Conservation (phyloP, 2,888 invertebrate species). For the Brachynemurus nebulosus region DNA sequence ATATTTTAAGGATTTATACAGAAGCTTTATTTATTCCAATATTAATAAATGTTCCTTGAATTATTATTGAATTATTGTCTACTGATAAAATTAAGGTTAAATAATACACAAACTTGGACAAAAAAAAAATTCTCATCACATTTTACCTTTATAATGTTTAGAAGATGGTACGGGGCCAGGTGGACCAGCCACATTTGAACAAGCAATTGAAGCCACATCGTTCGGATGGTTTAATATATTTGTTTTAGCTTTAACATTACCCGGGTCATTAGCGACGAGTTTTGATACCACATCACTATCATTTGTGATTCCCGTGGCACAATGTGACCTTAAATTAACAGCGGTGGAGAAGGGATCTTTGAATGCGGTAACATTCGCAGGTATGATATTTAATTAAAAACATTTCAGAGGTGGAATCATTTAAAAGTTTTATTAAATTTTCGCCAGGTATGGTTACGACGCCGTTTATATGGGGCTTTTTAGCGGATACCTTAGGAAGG, state of each 20-base stretch:
- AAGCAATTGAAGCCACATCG: constrained; percentile 51
- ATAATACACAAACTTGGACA: too few relatives aligned
- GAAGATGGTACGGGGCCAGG: constrained; percentile 4
- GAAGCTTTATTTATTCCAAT: too few relatives aligned
- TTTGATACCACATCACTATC: constrained; percentile 60
- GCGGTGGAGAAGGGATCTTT: constrained; percentile 56
- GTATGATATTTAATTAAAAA: constrained; percentile 34
- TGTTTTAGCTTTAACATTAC: constrained; percentile 43
- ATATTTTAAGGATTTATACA: too few relatives aligned
- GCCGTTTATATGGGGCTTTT: constrained; percentile 62
- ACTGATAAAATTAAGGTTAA: too few relatives aligned
- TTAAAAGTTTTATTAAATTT: neutral
- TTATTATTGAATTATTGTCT: too few relatives aligned
- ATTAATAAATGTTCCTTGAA: too few relatives aligned
- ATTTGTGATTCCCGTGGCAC: constrained; percentile 58
- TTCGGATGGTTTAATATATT: constrained; percentile 57
- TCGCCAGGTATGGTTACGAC: constrained; percentile 58
- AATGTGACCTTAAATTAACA: constrained; percentile 56
- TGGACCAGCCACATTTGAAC: constrained; percentile 48
- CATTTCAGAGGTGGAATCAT: too few relatives aligned
- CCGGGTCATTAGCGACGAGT: constrained; percentile 51
- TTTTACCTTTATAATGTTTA: too few relatives aligned
- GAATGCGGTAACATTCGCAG: constrained; percentile 57
- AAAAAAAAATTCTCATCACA: too few relatives aligned
- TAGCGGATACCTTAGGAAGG: constrained; percentile 60